These are phyloP conservation scores for Hydrozoanthus gracilis DNA, from an alignment of 92 coral and sea anemone species.

Conservation along the genomic window DNA sequence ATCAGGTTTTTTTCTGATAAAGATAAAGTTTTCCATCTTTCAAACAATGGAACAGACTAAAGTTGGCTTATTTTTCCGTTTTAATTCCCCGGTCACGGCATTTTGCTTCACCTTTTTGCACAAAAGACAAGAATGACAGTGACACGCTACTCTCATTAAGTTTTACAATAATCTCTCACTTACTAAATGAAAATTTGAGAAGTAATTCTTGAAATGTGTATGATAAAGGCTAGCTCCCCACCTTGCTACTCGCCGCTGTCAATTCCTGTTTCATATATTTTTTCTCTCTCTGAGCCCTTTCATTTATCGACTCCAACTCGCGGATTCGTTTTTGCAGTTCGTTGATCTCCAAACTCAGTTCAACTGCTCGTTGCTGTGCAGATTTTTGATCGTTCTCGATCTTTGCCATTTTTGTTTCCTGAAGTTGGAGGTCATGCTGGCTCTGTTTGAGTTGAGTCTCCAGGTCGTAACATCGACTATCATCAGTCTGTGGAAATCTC, in stretches of 20 bases:
- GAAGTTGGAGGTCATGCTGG: conserved; percentile 77
- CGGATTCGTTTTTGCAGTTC: conserved; percentile 79
- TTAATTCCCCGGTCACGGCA: too few relatives aligned
- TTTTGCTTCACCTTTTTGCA: too few relatives aligned
- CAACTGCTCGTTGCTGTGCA: conserved; percentile 88
- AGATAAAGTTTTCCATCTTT: too few relatives aligned
- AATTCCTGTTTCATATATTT: conserved; percentile 80
- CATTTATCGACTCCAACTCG: conserved; percentile 77
- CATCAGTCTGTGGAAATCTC: conserved; percentile 39
- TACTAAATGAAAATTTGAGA: too few relatives aligned
- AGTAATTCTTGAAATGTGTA: too few relatives aligned
- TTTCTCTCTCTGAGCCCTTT: conserved; percentile 80
- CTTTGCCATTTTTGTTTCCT: conserved; percentile 68
- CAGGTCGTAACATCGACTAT: conserved; percentile 53
- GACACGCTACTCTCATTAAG: too few relatives aligned
- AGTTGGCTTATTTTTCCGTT: too few relatives aligned
- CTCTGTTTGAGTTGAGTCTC: conserved; percentile 59
- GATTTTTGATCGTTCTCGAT: conserved; percentile 80
- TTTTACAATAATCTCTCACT: too few relatives aligned
- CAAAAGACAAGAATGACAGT: too few relatives aligned
- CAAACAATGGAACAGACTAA: too few relatives aligned
- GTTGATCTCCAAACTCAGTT: conserved; percentile 86
- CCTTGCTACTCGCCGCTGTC: conserved; percentile 73
- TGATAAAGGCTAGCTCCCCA: not conserved
- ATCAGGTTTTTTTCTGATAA: too few relatives aligned